Evolutionary conservation across 1,140 invertebrate species (phyloP).

Genomic region (Colletes latitarsis): DNA sequence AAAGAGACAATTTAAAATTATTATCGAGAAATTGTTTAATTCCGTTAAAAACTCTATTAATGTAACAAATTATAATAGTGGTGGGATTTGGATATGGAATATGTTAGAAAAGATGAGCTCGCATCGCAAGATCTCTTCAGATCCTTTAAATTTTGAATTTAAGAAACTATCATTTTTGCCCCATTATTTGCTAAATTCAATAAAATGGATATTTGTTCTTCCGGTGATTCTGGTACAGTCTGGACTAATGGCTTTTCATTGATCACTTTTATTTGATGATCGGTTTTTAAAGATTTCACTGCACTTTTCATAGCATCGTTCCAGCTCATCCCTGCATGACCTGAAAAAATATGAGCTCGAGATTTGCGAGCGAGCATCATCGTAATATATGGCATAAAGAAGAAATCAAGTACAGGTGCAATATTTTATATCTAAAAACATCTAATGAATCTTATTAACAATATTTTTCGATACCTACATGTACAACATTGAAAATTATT

Average conservation of each 20-base stretch:
- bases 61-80: neutral
- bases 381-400: slow-evolving; percentile 1
- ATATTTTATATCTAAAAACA: slow-evolving; percentile 24
- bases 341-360: slow-evolving; percentile 65
- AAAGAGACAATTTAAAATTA: neutral
- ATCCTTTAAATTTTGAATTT: slow-evolving; percentile 19
- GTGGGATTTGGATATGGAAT: slow-evolving; percentile 13
- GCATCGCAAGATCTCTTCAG: slow-evolving; percentile 45
- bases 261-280: slow-evolving; percentile 25
- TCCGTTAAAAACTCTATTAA: neutral
- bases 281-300: slow-evolving; percentile 36
- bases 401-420: slow-evolving; percentile 21
- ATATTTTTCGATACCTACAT: slow-evolving; percentile 37
- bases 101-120: slow-evolving; percentile 37
- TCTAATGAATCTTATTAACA: slow-evolving; percentile 56
- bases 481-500: slow-evolving; percentile 29
- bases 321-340: slow-evolving; percentile 44
- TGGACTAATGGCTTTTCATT: slow-evolving; percentile 14
- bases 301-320: slow-evolving; percentile 48
- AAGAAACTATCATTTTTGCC: slow-evolving; percentile 60
- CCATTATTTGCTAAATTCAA: slow-evolving; percentile 58
- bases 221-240: neutral
- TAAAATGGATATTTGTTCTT: slow-evolving; percentile 44
- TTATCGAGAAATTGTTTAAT: neutral
- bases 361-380: slow-evolving; percentile 60